A percentile compares a stretch with the other conserved stretches of the same genome.
Conservation (phyloP, 2,888 invertebrate genomes). For the Noctua pronuba region DNA sequence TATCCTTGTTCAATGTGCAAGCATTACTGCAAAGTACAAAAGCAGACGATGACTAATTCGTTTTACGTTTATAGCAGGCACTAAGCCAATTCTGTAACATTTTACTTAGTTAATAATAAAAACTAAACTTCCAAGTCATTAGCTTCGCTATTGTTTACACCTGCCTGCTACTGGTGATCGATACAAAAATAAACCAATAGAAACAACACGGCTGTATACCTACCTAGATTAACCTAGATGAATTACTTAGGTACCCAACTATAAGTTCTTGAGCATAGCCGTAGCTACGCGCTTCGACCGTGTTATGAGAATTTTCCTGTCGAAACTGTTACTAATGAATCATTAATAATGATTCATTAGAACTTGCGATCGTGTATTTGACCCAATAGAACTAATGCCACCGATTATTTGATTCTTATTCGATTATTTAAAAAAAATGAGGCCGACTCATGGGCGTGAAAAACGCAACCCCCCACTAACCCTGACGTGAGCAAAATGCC, state of each 20-base stretch:
- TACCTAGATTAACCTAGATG: not conserved
- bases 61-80: conserved; percentile 63
- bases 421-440: not conserved
- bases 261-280: not conserved
- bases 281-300: not conserved
- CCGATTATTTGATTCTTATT: not conserved
- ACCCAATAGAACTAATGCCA: not conserved
- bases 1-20: conserved; percentile 62
- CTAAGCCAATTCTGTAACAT: conserved; percentile 69
- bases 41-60: conserved; percentile 76
- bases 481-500: not conserved
- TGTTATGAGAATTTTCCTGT: not conserved
- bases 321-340: not conserved
- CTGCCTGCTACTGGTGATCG: conserved; percentile 20
- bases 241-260: conserved; percentile 5
- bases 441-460: conserved; percentile 13
- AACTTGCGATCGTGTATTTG: not conserved
- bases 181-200: conserved; percentile 45
- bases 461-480: conserved; percentile 11
- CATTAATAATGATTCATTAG: not conserved
- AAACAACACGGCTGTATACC: not conserved
- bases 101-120: conserved; percentile 60
- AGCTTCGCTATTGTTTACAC: conserved; percentile 34
- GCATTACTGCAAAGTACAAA: conserved; percentile 73
- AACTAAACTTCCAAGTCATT: conserved; percentile 41